These are phyloP conservation scores for Bos indicus DNA, from an alignment of 2,113 vertebrate species.

Conservation along the genomic window DNA sequence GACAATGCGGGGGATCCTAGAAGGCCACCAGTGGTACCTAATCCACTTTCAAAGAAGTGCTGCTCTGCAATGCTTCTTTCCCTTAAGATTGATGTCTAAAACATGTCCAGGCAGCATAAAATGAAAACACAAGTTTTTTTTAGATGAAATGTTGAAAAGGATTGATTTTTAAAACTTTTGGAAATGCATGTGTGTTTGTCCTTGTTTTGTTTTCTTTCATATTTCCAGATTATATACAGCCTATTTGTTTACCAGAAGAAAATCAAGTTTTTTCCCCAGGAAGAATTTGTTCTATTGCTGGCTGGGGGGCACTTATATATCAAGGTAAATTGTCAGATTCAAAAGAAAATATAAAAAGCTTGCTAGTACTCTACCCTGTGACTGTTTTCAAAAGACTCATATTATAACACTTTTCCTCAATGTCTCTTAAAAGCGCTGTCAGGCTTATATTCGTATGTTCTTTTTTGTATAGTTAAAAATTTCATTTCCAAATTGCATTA, in stretches of 20 bases:
- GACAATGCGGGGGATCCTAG: neutral
- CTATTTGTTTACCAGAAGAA: conserved; percentile 88
- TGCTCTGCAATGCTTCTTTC: neutral
- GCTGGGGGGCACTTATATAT: conserved; percentile 83
- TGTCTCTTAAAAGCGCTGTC: neutral
- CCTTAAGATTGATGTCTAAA: neutral
- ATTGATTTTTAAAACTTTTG: neutral
- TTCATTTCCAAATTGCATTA: neutral
- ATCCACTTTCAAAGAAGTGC: neutral
- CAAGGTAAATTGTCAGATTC: conserved; percentile 69
- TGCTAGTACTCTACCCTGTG: neutral
- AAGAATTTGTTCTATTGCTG: conserved; percentile 87
- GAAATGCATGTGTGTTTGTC: neutral
- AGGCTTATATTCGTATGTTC: neutral
- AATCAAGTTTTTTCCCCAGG: conserved; percentile 81
- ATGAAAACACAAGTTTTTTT: neutral
- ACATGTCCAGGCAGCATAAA: neutral
- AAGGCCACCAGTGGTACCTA: neutral
- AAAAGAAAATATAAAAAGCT: neutral
- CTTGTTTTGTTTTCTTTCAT: neutral
- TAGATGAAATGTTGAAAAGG: neutral
- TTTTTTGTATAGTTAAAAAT: neutral
- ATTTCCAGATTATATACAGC: conserved; percentile 86
- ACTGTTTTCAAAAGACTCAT: neutral
- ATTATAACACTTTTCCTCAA: neutral